Evolutionary conservation across 2,113 vertebrate species (phyloP), one percentile per base, ranked within the genome.

Genomic region (Stictonetta naevosa): DNA sequence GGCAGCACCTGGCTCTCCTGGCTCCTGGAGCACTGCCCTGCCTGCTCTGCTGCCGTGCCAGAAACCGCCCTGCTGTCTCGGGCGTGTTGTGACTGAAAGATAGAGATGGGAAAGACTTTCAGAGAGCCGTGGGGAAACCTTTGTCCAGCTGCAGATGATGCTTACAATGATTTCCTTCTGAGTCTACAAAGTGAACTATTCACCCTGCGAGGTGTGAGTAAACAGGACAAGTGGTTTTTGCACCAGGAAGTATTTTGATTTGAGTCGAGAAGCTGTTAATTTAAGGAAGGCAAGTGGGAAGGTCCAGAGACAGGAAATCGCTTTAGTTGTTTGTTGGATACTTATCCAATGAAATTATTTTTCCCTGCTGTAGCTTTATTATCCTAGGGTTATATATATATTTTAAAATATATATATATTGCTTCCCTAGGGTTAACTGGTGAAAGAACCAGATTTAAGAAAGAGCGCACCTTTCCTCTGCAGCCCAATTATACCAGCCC

Each of bases 231-330:
- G 34, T 73, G 36, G 3, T 21, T 94, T 93, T 82, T 55, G 64
- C 46, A 36, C 64, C 73, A 48, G 48, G 34, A 83, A 74, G 14
- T 60, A 55, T 59, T 95, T 90, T 63, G 20, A 62, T 74, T 67
- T 63, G 23, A 86, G 15, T 19, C 86, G 71, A 90, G 64, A 92
- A 93, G 42, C 29, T 91, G 28, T 74, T 92, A 77, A 88, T 85
- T 83, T 83, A 82, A 90, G 40, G 15, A 89, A 83, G 38, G 31
- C 73, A 79, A 73, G 52, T 60, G 83, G 66, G 16, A 18, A 72
- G 33, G 9, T 78, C 53, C 44, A 82, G 42, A 87, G 50, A 42
- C 29, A 92, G 71, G 66, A 95, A 75, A 72, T 75, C 38, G 44
- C 53, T 88, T 75, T 4, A 52, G 23, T 55, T 93, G 4, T 76